Conservation (phyloP, 2,888 invertebrate species). For the Synanthedon andrenaeformis region DNA sequence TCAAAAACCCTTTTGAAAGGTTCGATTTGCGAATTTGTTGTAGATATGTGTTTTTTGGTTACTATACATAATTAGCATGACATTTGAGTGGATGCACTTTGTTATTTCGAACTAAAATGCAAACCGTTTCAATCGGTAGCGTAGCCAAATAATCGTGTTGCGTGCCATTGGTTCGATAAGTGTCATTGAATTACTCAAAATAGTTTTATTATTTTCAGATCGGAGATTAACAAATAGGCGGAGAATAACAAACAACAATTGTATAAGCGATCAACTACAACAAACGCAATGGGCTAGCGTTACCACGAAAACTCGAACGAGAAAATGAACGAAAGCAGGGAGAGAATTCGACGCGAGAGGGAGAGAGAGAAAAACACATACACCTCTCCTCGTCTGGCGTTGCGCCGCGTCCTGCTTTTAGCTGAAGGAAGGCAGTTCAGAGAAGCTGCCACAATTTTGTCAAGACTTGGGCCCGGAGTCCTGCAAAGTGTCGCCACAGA, state of each 20-base stretch:
- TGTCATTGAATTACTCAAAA: background rate
- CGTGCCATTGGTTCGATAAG: no score
- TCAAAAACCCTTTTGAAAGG: no score
- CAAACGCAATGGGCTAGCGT: constrained; percentile 44
- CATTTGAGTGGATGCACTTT: no score
- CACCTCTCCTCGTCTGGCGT: constrained; percentile 75
- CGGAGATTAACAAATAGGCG: no score
- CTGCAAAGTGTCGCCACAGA: constrained; percentile 81
- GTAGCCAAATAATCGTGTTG: no score
- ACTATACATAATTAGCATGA: no score
- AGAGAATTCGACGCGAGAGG: constrained; percentile 76
- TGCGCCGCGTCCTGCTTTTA: constrained; percentile 79
- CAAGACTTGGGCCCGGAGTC: constrained; percentile 83
- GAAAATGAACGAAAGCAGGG: constrained; percentile 78
- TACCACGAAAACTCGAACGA: constrained; percentile 10
- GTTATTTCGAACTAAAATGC: no score
- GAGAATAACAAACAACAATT: no score
- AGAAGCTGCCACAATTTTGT: constrained; percentile 89
- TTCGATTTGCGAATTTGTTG: no score
- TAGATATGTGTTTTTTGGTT: no score
- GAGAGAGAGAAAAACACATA: constrained; percentile 71
- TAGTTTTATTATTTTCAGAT: constrained; percentile 2
- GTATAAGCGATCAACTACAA: background rate
- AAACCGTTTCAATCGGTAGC: no score
- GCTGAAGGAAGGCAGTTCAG: constrained; percentile 90